Base-by-base conservation (phyloP, 2,888 invertebrate species). In the Dasysyrphus albostriatus region DNA sequence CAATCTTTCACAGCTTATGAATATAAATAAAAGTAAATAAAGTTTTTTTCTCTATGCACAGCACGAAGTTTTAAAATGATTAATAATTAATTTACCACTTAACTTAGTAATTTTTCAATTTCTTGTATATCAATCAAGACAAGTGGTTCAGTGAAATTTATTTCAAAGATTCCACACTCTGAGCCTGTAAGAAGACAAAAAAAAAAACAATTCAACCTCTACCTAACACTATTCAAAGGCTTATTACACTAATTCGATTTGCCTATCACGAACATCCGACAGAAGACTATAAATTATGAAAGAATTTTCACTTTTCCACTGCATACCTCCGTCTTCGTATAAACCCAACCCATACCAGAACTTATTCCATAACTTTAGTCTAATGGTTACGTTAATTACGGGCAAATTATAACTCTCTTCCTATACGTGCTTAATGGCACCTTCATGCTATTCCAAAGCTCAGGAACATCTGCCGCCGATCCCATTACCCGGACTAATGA, bases 351-450 rank as follows among this genome's bases (percentile, higher is more conserved):
- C 3, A 24, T 24, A 39, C n/a, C 67, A 75, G 29, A 70, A 56
- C 39, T 14, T 63, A 63, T 42, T 49, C 49, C 69, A 80, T 69
- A 73, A 54, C 61, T 69, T 56, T 44, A 42, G 44, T 39, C 78
- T 83, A 87, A 83, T 87, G 87, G 75, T 82, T 12, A 63, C 34
- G 70, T 83, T 83, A 83, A 87, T 87, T 83, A 78, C 32, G 78
- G 63, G 58, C 56, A 70, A 82, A 82, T 87, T 82, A 65, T 73
- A 84, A 61, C 56, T 73, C 82, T 61, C 54, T 70, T 81, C 81
- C 72, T 69, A 65, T 65, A 82, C 82, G 69, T 73, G 73, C 56
- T 69, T 84, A 84, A 81, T 84, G 72, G 63, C 58, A 80, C 76
- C 80, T 75, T 80, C 76, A 59, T 72, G 72, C 37, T n/a, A 16